Conservation (phyloP, 2,113 vertebrate genomes). For the Neogale vison region DNA sequence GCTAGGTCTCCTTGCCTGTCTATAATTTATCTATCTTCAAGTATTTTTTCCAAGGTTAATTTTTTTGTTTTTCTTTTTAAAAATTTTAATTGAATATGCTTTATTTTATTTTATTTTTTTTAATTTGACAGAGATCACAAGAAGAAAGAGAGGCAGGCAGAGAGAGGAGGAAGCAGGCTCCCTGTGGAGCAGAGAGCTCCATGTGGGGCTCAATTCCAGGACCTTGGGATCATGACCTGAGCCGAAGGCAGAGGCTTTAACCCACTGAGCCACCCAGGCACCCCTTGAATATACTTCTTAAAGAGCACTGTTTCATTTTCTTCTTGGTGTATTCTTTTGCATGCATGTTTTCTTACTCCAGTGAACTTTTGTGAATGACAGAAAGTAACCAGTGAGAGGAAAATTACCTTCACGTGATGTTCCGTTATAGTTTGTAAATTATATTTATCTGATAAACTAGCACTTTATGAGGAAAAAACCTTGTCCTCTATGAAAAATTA, state of each 20-base stretch:
- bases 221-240: too few relatives aligned
- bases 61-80: background rate
- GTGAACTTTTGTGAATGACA: background rate
- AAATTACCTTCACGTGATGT: background rate
- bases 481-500: background rate
- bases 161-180: too few relatives aligned
- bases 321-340: background rate
- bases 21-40: background rate
- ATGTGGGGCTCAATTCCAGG: too few relatives aligned
- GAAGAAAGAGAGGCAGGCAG: too few relatives aligned
- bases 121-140: too few relatives aligned
- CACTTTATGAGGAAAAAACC: constrained; percentile 9
- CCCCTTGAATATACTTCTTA: background rate
- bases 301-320: background rate
- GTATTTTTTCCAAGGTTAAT: background rate
- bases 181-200: too few relatives aligned
- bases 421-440: background rate
- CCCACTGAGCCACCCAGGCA: too few relatives aligned
- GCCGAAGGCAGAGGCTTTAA: too few relatives aligned
- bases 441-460: background rate
- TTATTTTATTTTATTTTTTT: too few relatives aligned
- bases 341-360: background rate
- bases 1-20: background rate
- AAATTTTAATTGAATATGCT: background rate
- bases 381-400: background rate